Evolutionary conservation across 2,888 invertebrate genomes (phyloP).

Genomic region (Chironomus riparius): DNA sequence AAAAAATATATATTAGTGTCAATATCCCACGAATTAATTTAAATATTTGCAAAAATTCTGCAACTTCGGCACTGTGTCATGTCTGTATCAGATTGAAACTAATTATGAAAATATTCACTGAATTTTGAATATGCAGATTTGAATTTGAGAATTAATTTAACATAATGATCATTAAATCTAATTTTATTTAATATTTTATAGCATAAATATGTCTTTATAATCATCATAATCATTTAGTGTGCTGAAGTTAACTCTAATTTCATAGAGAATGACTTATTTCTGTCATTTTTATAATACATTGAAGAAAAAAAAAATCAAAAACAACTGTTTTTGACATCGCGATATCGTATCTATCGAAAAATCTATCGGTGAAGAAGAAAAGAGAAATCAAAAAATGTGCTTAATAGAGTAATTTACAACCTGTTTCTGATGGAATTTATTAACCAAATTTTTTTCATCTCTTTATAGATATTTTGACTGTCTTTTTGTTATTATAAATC

Average conservation of each 20-base stretch:
- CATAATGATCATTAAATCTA: neutral
- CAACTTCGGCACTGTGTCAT: neutral
- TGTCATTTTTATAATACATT: neutral
- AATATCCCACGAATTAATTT: slow-evolving; percentile 10
- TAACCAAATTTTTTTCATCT: neutral
- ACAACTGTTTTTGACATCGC: slow-evolving; percentile 9
- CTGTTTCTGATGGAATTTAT: slow-evolving; percentile 11
- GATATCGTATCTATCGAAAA: neutral
- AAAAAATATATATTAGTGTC: neutral
- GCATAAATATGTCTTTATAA: neutral
- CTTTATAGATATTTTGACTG: neutral
- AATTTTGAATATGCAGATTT: neutral
- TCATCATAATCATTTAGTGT: neutral
- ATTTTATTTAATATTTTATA: no score
- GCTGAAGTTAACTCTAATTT: neutral
- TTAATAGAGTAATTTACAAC: slow-evolving; percentile 24
- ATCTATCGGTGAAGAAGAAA: neutral
- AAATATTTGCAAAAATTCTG: neutral
- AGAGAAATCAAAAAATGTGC: neutral
- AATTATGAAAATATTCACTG: neutral
- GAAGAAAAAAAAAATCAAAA: neutral
- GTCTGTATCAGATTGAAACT: no score
- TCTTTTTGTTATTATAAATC: neutral
- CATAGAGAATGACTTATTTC: neutral
- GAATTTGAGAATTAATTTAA: neutral